Evolutionary conservation across 2,888 invertebrate genomes (phyloP).

Genomic region (Epirrhoe alternata): DNA sequence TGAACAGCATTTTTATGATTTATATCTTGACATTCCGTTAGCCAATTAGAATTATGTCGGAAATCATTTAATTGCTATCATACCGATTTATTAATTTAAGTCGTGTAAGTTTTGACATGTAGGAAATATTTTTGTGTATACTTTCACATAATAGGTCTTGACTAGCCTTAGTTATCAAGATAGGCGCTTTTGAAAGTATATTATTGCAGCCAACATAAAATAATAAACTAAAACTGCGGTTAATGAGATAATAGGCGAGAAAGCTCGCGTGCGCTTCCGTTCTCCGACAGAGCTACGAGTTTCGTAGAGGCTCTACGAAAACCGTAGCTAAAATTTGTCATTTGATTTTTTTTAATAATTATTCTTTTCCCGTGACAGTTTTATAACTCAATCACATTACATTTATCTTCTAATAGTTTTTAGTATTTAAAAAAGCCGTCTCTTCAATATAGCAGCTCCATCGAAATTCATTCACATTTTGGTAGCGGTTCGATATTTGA

Average conservation of each 20-base stretch:
- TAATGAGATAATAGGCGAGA: conserved; percentile 47
- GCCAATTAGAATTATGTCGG: conserved; percentile 54
- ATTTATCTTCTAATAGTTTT: not conserved
- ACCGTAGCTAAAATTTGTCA: conserved; percentile 37
- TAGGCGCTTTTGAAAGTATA: conserved; percentile 8
- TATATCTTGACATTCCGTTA: conserved; percentile 54
- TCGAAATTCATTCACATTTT: conserved; percentile 64
- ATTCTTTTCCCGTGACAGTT: not conserved
- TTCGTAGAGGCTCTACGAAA: conserved; percentile 69
- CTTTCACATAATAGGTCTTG: not conserved
- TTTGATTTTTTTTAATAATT: not conserved
- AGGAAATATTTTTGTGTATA: conserved; percentile 1
- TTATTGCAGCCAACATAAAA: conserved; percentile 12
- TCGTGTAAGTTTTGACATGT: conserved; percentile 41
- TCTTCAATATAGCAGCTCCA: conserved; percentile 38
- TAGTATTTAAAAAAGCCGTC: conserved; percentile 23
- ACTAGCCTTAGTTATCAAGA: not conserved
- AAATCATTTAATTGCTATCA: conserved; percentile 55
- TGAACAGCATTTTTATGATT: conserved; percentile 48
- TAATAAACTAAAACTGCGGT: conserved; percentile 15
- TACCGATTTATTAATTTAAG: conserved; percentile 45
- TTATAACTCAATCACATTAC: not conserved
- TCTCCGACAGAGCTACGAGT: conserved; percentile 68
- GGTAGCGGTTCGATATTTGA: conserved; percentile 72
- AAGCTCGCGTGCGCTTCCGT: conserved; percentile 56